A percentile compares a stretch with the other conserved stretches of the same genome.
Evolutionary conservation across 2,113 vertebrate species (phyloP).

Genomic region (Speoplatyrhinus poulsoni): DNA sequence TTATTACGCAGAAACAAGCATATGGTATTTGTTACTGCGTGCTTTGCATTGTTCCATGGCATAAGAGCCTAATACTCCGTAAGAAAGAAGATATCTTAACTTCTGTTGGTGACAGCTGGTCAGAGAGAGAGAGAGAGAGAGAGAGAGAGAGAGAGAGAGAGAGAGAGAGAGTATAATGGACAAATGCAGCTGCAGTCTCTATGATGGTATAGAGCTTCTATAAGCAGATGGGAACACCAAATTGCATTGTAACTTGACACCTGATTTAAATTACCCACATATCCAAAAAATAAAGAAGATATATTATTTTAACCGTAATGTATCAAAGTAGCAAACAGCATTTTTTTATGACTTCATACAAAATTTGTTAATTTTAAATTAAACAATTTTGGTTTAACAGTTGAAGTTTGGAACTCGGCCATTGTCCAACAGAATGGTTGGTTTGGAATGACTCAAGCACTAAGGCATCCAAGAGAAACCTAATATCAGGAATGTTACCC

Average conservation of each 20-base stretch:
- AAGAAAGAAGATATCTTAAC: slow-evolving; percentile 69
- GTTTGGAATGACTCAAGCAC: slow-evolving; percentile 45
- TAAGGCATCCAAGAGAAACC: slow-evolving; percentile 65
- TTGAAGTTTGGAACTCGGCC: slow-evolving; percentile 30
- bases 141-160: slow-evolving; percentile 19
- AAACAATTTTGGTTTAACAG: not conserved
- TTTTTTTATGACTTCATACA: too few species aligned
- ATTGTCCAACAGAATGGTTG: slow-evolving; percentile 50
- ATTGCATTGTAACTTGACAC: slow-evolving; percentile 53
- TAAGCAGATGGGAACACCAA: slow-evolving; percentile 59
- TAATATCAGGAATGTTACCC: slow-evolving; percentile 54
- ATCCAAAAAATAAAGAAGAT: slow-evolving; percentile 7
- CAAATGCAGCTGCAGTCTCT: slow-evolving; percentile 72
- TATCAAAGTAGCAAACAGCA: too few species aligned
- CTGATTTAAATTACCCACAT: slow-evolving; percentile 57
- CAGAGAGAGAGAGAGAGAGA: slow-evolving; percentile 28
- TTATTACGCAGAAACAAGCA: not conserved
- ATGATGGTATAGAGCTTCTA: slow-evolving; percentile 69
- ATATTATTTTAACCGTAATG: too few species aligned
- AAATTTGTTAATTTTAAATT: too few species aligned
- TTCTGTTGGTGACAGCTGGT: slow-evolving; percentile 74
- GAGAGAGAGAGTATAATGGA: slow-evolving; percentile 34
- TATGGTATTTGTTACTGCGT: slow-evolving; percentile 28
- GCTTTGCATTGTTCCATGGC: slow-evolving; percentile 32
- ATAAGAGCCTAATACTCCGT: slow-evolving; percentile 44